Evolutionary conservation across 2,113 vertebrate species (phyloP), one percentile per base, ranked within the genome.

Genomic region (Ascaphus truei): DNA sequence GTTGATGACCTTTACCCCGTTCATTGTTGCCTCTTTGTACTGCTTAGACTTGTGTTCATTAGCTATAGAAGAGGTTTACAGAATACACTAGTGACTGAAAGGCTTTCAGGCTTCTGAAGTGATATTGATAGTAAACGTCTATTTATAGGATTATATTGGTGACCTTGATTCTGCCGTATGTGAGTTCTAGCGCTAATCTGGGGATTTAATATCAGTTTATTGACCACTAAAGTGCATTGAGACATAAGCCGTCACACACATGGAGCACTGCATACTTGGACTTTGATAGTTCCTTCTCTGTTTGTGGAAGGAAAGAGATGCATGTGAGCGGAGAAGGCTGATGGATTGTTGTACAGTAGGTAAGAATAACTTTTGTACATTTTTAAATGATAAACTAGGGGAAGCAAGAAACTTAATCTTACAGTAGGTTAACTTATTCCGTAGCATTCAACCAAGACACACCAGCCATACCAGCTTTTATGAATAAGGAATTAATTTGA

Each of bases 171-270:
- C 37, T 41, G 37, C 3, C 4, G 4, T 4, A 68, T 76, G 69
- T 61, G 72, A 72, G 73, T 73, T 62, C 60, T 2, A 23, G 72
- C 41, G 34, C 13, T 61, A 71, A 63, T 29, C 59, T 58, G 59
- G 45, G 66, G 48, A 25, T 51, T 41, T 61, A 71, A 48, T 66
- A 34, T 72, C 48, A 20, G 53, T 71, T 34, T 67, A 5, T 29
- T 62, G 73, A 72, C 72, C 74, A 66, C 33, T 47, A 55, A 65
- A 67, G 52, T 68, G 57, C 72, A 76, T 18, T 0, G 43, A 68
- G 64, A 41, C 37, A 26, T 23, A 51, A 51, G 20, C 23, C 5
- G 20, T 20, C 5, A 12, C 36, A 23, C 27, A 18, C 23, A 51
- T 36, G 30, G 22, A 27, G 7, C n/a, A 36, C 55, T 73, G 64